Evolutionary conservation across 2,113 vertebrate genomes (phyloP).

Genomic region (Merops nubicus): DNA sequence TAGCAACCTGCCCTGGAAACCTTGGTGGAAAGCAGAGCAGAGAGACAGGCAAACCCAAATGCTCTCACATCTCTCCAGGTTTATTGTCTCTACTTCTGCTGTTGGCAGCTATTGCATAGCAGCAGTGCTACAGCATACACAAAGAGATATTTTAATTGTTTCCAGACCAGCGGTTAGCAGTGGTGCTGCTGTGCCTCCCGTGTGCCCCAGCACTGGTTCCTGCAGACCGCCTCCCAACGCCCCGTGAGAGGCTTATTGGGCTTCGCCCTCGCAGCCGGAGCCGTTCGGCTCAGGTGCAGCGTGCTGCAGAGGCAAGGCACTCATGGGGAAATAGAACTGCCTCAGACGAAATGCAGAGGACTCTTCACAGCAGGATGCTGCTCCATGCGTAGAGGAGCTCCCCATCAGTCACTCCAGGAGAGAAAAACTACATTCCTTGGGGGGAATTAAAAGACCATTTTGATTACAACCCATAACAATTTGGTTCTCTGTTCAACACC

Average conservation of each 20-base stretch:
- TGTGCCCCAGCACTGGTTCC: background rate
- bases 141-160: background rate
- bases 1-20: background rate
- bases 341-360: background rate
- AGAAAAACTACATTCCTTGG: background rate
- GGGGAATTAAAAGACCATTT: background rate
- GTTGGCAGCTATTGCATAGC: background rate
- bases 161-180: background rate
- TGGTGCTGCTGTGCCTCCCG: fast-evolving
- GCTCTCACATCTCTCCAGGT: background rate
- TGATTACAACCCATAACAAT: background rate
- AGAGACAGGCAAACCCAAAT: background rate
- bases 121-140: background rate
- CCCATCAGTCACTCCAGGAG: background rate
- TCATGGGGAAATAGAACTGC: background rate
- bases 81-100: background rate
- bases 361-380: background rate
- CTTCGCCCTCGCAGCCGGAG: fast-evolving
- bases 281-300: background rate
- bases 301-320: background rate
- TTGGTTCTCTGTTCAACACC: background rate
- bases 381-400: background rate
- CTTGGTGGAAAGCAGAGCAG: background rate
- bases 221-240: background rate
- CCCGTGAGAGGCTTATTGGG: background rate